Conservation (phyloP, 2,113 vertebrate species). For the Oryzias curvinotus region DNA sequence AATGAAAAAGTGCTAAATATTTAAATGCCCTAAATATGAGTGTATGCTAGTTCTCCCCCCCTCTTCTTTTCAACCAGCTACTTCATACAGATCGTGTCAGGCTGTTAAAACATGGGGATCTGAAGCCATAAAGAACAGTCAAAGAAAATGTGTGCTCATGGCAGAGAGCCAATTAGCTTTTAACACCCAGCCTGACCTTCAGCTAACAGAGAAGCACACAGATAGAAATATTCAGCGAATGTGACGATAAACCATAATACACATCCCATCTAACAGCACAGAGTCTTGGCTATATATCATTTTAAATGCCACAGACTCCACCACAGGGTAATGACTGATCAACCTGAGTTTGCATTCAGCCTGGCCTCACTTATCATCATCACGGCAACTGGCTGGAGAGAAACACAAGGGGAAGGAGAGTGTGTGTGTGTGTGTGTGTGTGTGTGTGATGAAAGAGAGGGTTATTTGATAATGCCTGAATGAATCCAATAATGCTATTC, state of each 20-base stretch:
- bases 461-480: conserved; percentile 14
- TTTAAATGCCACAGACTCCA: conserved; percentile 68
- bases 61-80: conserved; percentile 2
- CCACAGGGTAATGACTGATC: conserved; percentile 56
- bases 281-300: conserved; percentile 51
- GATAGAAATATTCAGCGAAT: conserved; percentile 50
- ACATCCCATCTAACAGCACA: conserved; percentile 53
- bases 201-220: conserved; percentile 33
- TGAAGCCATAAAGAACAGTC: conserved; percentile 32
- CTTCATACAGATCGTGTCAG: conserved; percentile 21
- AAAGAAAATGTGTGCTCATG: conserved; percentile 45
- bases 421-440: neutral
- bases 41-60: conserved; percentile 3
- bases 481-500: conserved; percentile 10
- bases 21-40: neutral
- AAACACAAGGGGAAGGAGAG: neutral
- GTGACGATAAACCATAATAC: conserved; percentile 59
- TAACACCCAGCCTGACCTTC: conserved; percentile 70
- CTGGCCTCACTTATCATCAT: conserved; percentile 23
- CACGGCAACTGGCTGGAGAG: conserved; percentile 17
- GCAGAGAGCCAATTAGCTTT: conserved; percentile 66
- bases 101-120: conserved; percentile 29
- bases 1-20: neutral
- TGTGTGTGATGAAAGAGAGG: neutral
- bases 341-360: conserved; percentile 40